Evolutionary conservation across 2,113 vertebrate species (phyloP).

Genomic region (Tor tambroides): DNA sequence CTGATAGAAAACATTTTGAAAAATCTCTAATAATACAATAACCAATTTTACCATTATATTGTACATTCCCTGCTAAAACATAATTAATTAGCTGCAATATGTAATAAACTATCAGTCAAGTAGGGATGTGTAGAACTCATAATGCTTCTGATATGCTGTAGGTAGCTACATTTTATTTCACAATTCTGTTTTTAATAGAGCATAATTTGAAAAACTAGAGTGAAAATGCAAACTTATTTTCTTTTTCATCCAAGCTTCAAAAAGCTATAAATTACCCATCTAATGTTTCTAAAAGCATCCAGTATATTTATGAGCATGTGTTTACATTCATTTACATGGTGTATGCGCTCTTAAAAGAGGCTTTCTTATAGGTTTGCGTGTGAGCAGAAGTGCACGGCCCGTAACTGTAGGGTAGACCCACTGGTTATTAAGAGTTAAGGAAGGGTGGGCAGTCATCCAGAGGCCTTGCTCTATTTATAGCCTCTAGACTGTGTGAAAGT

Average conservation of each 20-base stretch:
- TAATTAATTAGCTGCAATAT: background rate
- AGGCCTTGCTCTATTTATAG: constrained; percentile 78
- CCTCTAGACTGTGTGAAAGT: constrained; percentile 76
- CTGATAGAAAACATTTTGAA: background rate
- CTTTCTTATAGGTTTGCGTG: constrained; percentile 38
- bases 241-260: background rate
- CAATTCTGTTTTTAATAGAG: background rate
- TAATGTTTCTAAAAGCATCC: background rate
- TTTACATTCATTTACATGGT: background rate
- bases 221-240: background rate
- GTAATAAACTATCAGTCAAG: too few species aligned
- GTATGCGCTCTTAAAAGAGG: constrained; percentile 26
- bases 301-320: background rate
- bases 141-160: background rate
- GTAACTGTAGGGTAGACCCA: constrained; percentile 52
- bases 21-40: background rate
- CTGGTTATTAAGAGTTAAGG: constrained; percentile 66
- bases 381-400: constrained; percentile 36
- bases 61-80: background rate
- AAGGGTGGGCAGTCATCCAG: constrained; percentile 68
- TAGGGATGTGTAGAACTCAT: too few species aligned
- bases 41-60: background rate
- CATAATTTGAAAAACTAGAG: background rate
- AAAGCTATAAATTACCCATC: background rate
- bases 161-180: background rate